These are phyloP conservation scores for Oopsacas minuta DNA, from an alignment of 37 sponge, comb jelly and placozoan species.

Conservation along the genomic window DNA sequence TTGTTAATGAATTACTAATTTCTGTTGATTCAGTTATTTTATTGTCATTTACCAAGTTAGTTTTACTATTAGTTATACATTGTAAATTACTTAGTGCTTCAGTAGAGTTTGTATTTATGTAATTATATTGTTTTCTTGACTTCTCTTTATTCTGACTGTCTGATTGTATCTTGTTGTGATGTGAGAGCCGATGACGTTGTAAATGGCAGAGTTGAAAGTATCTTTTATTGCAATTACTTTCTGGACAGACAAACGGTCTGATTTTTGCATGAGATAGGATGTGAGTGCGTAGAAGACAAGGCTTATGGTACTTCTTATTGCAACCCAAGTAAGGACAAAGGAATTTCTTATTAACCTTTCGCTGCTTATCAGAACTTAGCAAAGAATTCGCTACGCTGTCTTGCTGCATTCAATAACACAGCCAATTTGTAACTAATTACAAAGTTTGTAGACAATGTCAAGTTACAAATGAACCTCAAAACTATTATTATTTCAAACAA, in stretches of 20 bases:
- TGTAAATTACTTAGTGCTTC: background rate
- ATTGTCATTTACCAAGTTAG: background rate
- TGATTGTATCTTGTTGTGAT: background rate
- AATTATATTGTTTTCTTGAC: too few relatives aligned
- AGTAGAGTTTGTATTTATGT: background rate
- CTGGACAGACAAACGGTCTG: background rate
- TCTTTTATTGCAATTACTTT: background rate
- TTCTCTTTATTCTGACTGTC: background rate
- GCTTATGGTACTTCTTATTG: background rate
- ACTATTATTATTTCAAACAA: too few relatives aligned
- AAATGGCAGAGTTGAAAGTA: background rate
- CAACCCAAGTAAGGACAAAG: background rate
- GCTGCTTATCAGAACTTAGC: background rate
- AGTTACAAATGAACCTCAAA: too few relatives aligned
- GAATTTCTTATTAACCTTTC: background rate
- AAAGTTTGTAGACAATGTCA: too few relatives aligned
- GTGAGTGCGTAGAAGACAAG: background rate
- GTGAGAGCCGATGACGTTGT: background rate
- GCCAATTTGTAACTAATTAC: too few relatives aligned
- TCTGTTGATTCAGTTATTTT: background rate
- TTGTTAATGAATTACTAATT: background rate
- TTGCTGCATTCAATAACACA: too few relatives aligned
- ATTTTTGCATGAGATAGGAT: background rate
- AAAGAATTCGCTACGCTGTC: background rate
- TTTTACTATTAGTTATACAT: background rate